These are phyloP conservation scores for Ctena decussata DNA, from an alignment of 2,888 invertebrate species.

Conservation along the genomic window DNA sequence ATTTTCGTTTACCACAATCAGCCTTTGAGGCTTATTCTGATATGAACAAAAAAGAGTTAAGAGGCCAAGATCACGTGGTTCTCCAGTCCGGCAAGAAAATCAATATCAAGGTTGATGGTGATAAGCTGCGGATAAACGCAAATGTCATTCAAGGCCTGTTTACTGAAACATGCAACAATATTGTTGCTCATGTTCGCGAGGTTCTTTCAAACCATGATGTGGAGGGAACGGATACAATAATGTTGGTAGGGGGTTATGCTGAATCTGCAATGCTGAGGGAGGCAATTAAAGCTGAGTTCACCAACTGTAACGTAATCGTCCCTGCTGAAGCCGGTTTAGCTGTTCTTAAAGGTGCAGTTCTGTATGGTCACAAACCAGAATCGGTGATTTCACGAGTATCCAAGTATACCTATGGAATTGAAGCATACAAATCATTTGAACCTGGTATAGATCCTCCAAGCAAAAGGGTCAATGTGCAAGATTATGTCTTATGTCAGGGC, in stretches of 20 bases:
- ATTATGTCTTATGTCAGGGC: slow-evolving; percentile 53
- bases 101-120: slow-evolving; percentile 12
- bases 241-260: slow-evolving; percentile 61
- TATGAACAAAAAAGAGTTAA: slow-evolving; percentile 1
- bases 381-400: slow-evolving; percentile 61
- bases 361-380: slow-evolving; percentile 60
- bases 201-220: slow-evolving; percentile 16
- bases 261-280: slow-evolving; percentile 52
- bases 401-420: slow-evolving; percentile 62
- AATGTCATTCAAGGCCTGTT: slow-evolving; percentile 46
- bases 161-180: slow-evolving; percentile 32
- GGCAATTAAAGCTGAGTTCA: slow-evolving; percentile 30
- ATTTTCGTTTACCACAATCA: slow-evolving; percentile 36
- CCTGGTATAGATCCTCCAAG: slow-evolving; percentile 54
- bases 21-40: slow-evolving; percentile 21
- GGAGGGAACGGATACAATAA: slow-evolving; percentile 26
- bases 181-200: slow-evolving; percentile 22
- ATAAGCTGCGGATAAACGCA: slow-evolving; percentile 43
- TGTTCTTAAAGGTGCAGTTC: slow-evolving; percentile 61
- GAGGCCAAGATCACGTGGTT: background rate
- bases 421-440: slow-evolving; percentile 53
- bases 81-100: background rate
- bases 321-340: slow-evolving; percentile 55
- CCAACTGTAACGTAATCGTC: slow-evolving; percentile 30
- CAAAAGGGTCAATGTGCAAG: slow-evolving; percentile 27